A percentile compares a stretch with the other conserved stretches of the same genome.
Evolutionary conservation across 2,888 invertebrate species (phyloP).

Genomic region (Trypoxylon attenuatum): DNA sequence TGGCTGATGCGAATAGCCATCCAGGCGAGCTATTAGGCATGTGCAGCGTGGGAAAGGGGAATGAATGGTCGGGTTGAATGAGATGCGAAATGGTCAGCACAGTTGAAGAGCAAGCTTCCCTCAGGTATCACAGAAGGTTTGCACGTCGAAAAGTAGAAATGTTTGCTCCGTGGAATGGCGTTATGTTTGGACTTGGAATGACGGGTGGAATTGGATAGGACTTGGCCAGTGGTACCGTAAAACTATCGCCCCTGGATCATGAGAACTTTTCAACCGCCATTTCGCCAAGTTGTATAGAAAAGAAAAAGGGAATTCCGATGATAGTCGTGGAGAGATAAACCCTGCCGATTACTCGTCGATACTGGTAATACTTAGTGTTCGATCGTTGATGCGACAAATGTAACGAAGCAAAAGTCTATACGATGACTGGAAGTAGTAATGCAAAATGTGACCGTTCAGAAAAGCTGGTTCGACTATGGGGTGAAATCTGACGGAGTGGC

Average conservation of each 20-base stretch:
- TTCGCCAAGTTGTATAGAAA: no score
- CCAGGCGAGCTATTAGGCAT: constrained; percentile 45
- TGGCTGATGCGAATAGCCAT: constrained; percentile 36
- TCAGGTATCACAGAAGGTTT: constrained; percentile 61
- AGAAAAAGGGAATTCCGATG: no score
- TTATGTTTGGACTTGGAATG: constrained; percentile 74
- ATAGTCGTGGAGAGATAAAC: no score
- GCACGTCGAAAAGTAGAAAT: constrained; percentile 69
- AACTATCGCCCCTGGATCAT: constrained; percentile 36
- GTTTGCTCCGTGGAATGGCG: constrained; percentile 72
- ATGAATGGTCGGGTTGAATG: constrained; percentile 68
- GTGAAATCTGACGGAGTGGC: constrained; percentile 40
- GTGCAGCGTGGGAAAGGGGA: constrained; percentile 40
- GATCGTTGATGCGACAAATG: no score
- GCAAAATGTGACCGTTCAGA: constrained; percentile 26
- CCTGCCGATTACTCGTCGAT: no score
- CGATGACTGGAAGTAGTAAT: no score
- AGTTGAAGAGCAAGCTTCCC: constrained; percentile 62
- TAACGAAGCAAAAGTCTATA: no score
- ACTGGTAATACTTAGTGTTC: no score
- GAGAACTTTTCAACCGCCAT: no score
- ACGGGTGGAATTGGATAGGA: constrained; percentile 71
- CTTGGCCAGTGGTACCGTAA: constrained; percentile 26
- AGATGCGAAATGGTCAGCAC: constrained; percentile 74
- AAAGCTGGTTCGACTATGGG: constrained; percentile 25